Evolutionary conservation across 2,888 invertebrate species (phyloP).

Genomic region (Callinectes sapidus): DNA sequence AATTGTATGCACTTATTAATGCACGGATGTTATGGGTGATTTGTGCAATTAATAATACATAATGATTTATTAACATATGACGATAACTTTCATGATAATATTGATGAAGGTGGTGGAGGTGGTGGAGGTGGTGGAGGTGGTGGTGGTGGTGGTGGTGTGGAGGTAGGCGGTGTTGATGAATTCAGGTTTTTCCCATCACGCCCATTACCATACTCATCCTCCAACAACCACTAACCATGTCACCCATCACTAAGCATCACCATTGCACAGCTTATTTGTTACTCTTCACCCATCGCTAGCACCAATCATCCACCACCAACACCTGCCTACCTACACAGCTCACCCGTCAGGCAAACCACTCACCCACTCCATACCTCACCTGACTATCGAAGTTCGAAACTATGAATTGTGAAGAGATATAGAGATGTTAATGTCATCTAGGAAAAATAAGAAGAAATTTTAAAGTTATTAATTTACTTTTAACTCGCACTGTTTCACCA

Average conservation of each 20-base stretch:
- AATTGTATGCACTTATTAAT: conserved; percentile 12
- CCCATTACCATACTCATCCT: too few relatives aligned
- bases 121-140: background rate
- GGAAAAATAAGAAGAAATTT: background rate
- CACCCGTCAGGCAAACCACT: background rate
- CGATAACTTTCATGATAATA: background rate
- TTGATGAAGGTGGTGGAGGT: background rate
- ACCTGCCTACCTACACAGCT: background rate
- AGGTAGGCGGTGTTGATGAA: too few relatives aligned
- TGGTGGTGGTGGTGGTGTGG: too few relatives aligned
- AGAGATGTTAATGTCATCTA: background rate
- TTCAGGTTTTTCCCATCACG: background rate
- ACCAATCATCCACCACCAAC: background rate
- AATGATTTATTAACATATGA: background rate
- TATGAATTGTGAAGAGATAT: background rate
- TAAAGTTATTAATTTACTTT: background rate
- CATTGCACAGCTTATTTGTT: too few relatives aligned
- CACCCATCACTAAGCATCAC: background rate
- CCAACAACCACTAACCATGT: background rate
- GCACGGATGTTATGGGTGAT: background rate
- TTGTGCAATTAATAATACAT: background rate
- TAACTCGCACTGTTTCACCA: background rate
- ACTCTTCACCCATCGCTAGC: background rate
- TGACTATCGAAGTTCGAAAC: background rate
- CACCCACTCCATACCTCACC: background rate